Conservation (phyloP, 1,140 invertebrate species). For the Idris sp. region DNA sequence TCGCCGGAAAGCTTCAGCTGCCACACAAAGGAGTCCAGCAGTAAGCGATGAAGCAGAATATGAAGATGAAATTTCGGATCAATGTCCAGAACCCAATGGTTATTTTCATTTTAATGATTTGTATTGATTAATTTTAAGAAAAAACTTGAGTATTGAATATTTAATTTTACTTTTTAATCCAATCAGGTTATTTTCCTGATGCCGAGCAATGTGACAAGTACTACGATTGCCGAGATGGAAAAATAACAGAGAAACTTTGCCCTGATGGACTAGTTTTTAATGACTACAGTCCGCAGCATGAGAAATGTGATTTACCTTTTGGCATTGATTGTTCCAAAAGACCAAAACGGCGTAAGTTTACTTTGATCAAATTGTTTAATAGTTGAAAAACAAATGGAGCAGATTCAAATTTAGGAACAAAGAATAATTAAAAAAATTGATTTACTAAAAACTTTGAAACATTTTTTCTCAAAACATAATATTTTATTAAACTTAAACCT, state of each 20-base stretch:
- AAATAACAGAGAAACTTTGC: constrained; percentile 87
- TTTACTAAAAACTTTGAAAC: no score
- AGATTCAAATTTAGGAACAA: no score
- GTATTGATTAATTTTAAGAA: no score
- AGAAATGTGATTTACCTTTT: constrained; percentile 92
- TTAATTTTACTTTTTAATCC: no score
- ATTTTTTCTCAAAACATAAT: no score
- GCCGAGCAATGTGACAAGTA: constrained; percentile 94
- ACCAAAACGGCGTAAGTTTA: constrained; percentile 87
- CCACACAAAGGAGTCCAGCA: constrained; percentile 37
- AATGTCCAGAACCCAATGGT: constrained; percentile 90
- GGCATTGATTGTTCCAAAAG: constrained; percentile 89
- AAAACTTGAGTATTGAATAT: no score
- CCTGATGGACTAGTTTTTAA: constrained; percentile 96
- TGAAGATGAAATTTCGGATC: constrained; percentile 75
- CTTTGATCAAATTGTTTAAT: neutral
- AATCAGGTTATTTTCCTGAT: constrained; percentile 91
- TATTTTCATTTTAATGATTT: no score
- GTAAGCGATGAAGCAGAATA: constrained; percentile 63
- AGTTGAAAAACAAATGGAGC: no score
- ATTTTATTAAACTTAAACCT: no score
- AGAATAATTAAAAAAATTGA: no score
- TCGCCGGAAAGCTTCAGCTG: constrained; percentile 65
- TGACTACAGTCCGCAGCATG: constrained; percentile 87
- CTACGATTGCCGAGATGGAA: constrained; percentile 87